A percentile compares a stretch with the other conserved stretches of the same genome.
Conservation (phyloP, 2,113 vertebrate species). For the Brevimyrus niger region DNA sequence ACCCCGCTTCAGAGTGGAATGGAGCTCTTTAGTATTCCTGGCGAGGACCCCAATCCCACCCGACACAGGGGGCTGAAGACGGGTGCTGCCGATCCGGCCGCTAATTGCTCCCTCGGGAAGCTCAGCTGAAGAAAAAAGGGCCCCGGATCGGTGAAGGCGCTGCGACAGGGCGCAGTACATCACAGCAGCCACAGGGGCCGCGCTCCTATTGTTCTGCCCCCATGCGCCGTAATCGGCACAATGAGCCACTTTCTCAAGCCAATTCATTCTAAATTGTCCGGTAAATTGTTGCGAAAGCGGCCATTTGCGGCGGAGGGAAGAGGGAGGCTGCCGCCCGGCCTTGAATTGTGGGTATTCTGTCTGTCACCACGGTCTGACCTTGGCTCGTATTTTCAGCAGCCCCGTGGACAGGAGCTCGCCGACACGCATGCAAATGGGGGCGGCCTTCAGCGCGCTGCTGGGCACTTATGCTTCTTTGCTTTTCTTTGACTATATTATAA, state of each 20-base stretch:
- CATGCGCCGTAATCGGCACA: neutral
- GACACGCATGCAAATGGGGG: neutral
- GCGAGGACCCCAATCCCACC: neutral
- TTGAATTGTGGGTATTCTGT: neutral
- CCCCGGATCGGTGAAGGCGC: neutral
- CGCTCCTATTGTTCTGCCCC: neutral
- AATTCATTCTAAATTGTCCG: conserved; percentile 3
- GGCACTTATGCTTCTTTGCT: neutral
- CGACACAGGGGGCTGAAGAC: neutral
- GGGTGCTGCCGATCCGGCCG: neutral
- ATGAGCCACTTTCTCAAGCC: conserved; percentile 1
- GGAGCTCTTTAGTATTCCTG: neutral
- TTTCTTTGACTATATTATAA: neutral
- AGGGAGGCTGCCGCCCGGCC: neutral
- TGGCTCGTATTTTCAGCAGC: neutral
- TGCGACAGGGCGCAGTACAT: neutral
- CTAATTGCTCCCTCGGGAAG: neutral
- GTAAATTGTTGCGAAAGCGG: conserved; percentile 1
- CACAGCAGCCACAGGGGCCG: neutral
- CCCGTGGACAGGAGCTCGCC: neutral
- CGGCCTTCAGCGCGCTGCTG: neutral
- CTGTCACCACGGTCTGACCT: neutral
- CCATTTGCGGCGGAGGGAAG: neutral
- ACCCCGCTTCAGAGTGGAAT: neutral
- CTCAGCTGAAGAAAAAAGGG: neutral